Conservation (phyloP, 37 sponge, comb jelly and placozoan genomes). For the Spongilla lacustris region DNA sequence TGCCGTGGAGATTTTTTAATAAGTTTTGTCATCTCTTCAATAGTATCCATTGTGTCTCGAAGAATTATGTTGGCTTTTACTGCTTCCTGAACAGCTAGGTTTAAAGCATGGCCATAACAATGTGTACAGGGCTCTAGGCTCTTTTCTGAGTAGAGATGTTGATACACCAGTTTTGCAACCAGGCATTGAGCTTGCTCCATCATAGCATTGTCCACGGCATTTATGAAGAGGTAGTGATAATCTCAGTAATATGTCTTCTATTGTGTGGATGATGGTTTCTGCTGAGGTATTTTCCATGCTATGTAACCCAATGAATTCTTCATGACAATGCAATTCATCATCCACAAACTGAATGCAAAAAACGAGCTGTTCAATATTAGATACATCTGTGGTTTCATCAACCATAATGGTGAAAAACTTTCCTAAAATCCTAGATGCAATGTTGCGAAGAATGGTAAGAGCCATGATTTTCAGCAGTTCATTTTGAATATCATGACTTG, state of each 20-base stretch:
- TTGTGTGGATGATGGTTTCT: conserved; percentile 1
- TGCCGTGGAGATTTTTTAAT: conserved; percentile 67
- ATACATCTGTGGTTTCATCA: conserved; percentile 78
- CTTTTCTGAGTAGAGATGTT: conserved; percentile 13
- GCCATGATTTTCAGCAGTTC: conserved; percentile 66
- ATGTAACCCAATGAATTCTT: conserved; percentile 47
- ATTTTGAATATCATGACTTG: conserved; percentile 55
- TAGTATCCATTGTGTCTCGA: conserved; percentile 63
- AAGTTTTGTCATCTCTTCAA: conserved; percentile 64
- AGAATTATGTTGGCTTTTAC: conserved; percentile 63
- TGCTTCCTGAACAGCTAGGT: conserved; percentile 43
- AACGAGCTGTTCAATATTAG: conserved; percentile 73
- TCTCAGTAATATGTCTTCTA: conserved; percentile 47
- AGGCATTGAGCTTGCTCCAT: conserved; percentile 56
- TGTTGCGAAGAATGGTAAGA: conserved; percentile 43
- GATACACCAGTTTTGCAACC: conserved; percentile 51
- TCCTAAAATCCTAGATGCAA: conserved; percentile 20
- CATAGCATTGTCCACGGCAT: conserved; percentile 68
- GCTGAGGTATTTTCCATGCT: conserved; percentile 38
- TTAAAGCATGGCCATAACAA: conserved; percentile 68
- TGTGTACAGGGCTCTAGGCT: conserved; percentile 71
- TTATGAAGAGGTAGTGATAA: conserved; percentile 53
- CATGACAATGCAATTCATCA: conserved; percentile 36
- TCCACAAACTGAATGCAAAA: conserved; percentile 64
- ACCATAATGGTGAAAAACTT: conserved; percentile 63